Evolutionary conservation across 2,888 invertebrate genomes (phyloP), one percentile per base, ranked within the genome.

Genomic region (Sesamia inferens): DNA sequence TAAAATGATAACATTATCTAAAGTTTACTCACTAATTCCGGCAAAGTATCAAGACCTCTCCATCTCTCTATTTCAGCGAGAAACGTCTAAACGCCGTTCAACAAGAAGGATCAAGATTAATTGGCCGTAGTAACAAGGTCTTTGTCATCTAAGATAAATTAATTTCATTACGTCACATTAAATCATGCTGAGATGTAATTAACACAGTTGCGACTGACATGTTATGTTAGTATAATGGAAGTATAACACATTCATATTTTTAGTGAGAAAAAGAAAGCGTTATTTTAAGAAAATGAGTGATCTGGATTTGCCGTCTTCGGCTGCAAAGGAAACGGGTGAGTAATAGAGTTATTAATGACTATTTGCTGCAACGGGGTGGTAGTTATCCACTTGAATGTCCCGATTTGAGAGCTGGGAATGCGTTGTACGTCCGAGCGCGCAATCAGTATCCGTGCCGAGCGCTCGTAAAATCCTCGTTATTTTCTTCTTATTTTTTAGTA

Each of bases 251-350:
- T 74, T 16, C 8, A 6, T 16, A 16, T 76, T 70, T 68, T 64
- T 64, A 31, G 55, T 42, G 44, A 48, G 24, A 55, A 8, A 59
- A 24, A 72, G 48, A 69, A 68, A 65, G 14, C 51, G 7, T 39
- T 48, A 22, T 1, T 70, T 72, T 82, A 31, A 48, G 64, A 88
- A 79, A 66, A 91, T 91, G 90, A 91, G 90, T 89, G 90, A 89
- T 67, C 69, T 90, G 19, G 88, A 88, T 79, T 85, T 90, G 72
- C 86, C 88, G 0, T 83, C 86, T 11, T 82, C 90, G 31, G 88
- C 81, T 6, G 84, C 85, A 8, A 64, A 71, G 6, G 83, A 87
- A 42, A 65, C 71, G 6, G 86, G 90, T 91, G 42, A 83, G 90
- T 87, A 31, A 14, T 22, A 44, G 0, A 0, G n/a, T 65, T n/a